Percentiles rank a stretch among this genome's conserved stretches.
Evolutionary conservation across 2,113 vertebrate species (phyloP).

Genomic region (Xerus inauris): DNA sequence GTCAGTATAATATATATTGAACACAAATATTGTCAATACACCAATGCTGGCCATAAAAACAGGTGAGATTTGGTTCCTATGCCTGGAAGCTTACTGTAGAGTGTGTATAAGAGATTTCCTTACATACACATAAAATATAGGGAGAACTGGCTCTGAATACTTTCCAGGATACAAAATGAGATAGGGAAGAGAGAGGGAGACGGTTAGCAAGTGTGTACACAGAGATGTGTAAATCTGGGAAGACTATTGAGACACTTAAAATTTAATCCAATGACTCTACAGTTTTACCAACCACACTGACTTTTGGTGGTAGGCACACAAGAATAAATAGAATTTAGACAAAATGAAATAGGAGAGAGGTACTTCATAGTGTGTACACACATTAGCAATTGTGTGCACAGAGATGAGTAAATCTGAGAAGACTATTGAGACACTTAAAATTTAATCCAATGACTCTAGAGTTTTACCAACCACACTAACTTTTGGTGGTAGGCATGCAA

Average conservation of each 20-base stretch:
- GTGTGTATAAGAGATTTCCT: neutral
- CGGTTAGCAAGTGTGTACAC: neutral
- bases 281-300: neutral
- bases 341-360: neutral
- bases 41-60: neutral
- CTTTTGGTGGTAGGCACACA: no score
- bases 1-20: neutral
- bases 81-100: neutral
- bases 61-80: neutral
- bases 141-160: neutral
- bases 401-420: neutral
- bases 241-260: neutral
- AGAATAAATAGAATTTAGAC: no score
- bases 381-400: neutral
- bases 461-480: neutral
- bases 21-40: neutral
- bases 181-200: neutral
- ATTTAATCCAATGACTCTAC: neutral
- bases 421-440: neutral
- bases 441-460: neutral
- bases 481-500: neutral
- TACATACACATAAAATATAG: neutral
- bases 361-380: no score
- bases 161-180: neutral
- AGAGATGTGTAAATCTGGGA: neutral